These are phyloP conservation scores for Coleophora flavipennella DNA, from an alignment of 2,888 invertebrate genomes.

Conservation along the genomic window DNA sequence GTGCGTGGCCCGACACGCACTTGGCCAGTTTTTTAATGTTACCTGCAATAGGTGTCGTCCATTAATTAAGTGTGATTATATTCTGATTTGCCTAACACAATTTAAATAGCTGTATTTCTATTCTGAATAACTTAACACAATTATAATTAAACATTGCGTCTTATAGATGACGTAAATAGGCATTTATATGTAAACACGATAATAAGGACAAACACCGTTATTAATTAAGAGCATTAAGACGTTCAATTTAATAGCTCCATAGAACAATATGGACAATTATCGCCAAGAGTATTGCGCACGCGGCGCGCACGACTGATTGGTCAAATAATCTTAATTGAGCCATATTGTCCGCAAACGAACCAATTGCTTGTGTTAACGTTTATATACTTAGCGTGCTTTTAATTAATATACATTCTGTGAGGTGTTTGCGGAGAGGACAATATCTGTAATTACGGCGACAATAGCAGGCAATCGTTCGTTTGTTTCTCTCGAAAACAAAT, in stretches of 20 bases:
- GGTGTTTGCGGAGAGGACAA: slow-evolving; percentile 12
- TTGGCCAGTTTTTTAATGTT: too few relatives aligned
- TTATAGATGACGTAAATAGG: slow-evolving; percentile 1
- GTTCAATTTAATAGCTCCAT: slow-evolving; percentile 2
- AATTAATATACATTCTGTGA: slow-evolving; percentile 4
- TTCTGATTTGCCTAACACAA: too few relatives aligned
- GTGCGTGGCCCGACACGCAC: too few relatives aligned
- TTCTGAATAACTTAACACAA: too few relatives aligned
- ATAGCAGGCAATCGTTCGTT: slow-evolving; percentile 8
- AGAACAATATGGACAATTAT: slow-evolving; percentile 25
- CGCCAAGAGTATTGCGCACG: slow-evolving; percentile 19
- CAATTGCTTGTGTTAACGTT: neutral
- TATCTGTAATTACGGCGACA: slow-evolving; percentile 15
- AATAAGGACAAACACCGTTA: neutral
- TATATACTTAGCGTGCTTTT: neutral
- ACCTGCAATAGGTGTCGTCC: too few relatives aligned
- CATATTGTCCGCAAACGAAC: slow-evolving; percentile 16
- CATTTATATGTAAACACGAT: neutral
- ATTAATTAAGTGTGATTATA: too few relatives aligned
- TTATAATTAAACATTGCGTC: slow-evolving; percentile 2
- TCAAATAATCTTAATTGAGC: slow-evolving; percentile 18
- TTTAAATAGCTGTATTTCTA: too few relatives aligned
- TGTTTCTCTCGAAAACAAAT: slow-evolving; percentile 3
- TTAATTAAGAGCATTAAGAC: too few relatives aligned
- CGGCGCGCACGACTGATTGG: slow-evolving; percentile 8